Base-by-base conservation (phyloP, 2,888 invertebrate species). In the Didymodactylos carnosus region DNA sequence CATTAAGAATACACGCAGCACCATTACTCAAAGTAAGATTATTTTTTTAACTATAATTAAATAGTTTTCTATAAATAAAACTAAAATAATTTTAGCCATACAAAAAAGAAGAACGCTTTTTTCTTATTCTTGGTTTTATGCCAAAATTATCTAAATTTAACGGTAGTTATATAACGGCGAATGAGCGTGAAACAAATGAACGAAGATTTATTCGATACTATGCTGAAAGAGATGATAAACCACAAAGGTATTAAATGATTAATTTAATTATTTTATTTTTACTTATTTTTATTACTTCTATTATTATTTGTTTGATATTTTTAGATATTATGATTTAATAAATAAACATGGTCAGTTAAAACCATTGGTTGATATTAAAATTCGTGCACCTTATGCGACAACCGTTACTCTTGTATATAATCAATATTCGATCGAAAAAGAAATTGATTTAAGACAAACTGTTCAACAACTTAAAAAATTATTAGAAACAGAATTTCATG, bases 121-220 rank as follows among this genome's bases (percentile, higher is more conserved):
- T 93, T 82, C 86, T 93, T 75, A 84, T 93, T 72, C 90, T 94
- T 71, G 93, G 93, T 16, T 87, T 93, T 76, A 85, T 94, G 76
- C 92, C 93, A 49, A 90, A 89, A 82, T 88, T 94, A 69, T 87
- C 88, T 77, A 90, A 90, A 72, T 85, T 94, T 53, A 94, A 94
- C 84, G 94, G 94, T 0, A 93, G 94, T 75, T 91, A 90, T 25
- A 91, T 94, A 78, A 88, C 88, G 43, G 87, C 86, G 0, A 90
- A 90, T 78, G 94, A 94, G 82, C 86, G 93, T 75, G 92, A 93
- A 83, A 90, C 92, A 80, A 91, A 94, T 19, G 94, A 94, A 82
- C 86, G 94, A 76, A 91, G 92, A 77, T 94, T 94, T 83, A 91
- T 94, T 78, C 87, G 94, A 75, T 89, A 91, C 81, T 94, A 91